These are phyloP conservation scores for Sesia bembeciformis DNA, from an alignment of 2,888 invertebrate genomes.

Conservation along the genomic window DNA sequence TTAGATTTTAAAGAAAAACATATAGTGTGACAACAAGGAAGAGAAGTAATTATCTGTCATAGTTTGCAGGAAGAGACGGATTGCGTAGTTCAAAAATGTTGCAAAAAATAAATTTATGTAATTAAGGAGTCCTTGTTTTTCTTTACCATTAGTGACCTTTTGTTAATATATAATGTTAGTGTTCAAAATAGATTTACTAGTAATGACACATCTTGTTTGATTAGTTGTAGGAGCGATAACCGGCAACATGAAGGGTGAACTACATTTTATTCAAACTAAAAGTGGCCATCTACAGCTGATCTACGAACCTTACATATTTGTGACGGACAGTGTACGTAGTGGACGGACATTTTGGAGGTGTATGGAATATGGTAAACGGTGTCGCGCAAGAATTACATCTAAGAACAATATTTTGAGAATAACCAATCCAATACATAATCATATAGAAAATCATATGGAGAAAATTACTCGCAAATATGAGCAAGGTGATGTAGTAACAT, in stretches of 20 bases:
- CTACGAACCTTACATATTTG: slow-evolving; percentile 65
- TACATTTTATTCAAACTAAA: slow-evolving; percentile 68
- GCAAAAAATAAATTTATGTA: no score
- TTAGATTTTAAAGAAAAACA: no score
- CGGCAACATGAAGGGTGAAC: slow-evolving; percentile 47
- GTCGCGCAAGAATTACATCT: slow-evolving; percentile 65
- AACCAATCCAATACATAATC: slow-evolving; percentile 65
- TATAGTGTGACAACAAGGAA: no score
- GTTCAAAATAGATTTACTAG: neutral
- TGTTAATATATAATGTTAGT: neutral
- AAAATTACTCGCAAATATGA: slow-evolving; percentile 62
- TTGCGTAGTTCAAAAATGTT: no score
- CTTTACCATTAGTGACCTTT: no score
- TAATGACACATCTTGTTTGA: slow-evolving; percentile 9
- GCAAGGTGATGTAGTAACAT: slow-evolving; percentile 60
- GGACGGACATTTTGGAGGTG: slow-evolving; percentile 69
- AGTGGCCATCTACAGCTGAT: slow-evolving; percentile 65
- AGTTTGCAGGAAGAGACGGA: no score
- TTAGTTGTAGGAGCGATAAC: slow-evolving; percentile 50
- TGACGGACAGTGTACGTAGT: slow-evolving; percentile 66
- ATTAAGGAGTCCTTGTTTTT: no score
- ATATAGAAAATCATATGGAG: slow-evolving; percentile 51
- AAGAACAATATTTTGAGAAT: slow-evolving; percentile 59
- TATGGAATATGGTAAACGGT: slow-evolving; percentile 65
- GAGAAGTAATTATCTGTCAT: no score